Conservation (phyloP, 2,113 vertebrate genomes). For the Pygoscelis adeliae region DNA sequence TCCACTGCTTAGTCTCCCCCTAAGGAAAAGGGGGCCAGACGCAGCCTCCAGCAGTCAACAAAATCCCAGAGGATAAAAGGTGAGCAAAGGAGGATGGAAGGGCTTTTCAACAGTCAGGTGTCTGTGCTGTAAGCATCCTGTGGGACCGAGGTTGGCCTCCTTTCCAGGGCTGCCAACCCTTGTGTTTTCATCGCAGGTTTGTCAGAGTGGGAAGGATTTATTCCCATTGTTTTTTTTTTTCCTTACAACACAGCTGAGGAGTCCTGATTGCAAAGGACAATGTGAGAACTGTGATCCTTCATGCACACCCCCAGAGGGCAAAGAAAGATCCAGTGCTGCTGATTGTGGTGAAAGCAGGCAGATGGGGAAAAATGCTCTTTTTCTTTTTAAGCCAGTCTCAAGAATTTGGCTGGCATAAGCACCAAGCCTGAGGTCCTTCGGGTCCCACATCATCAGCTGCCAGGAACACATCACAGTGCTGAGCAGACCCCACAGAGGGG, state of each 20-base stretch:
- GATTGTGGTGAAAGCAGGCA: not conserved
- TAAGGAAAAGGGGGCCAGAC: not conserved
- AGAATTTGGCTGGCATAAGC: not conserved
- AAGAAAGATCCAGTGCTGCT: not conserved
- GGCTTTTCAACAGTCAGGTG: not conserved
- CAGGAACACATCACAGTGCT: not conserved
- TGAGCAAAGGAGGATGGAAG: not conserved
- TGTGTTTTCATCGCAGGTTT: not conserved
- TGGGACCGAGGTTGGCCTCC: not conserved
- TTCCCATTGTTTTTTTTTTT: not conserved
- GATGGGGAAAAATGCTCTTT: not conserved
- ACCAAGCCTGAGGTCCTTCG: accelerated
- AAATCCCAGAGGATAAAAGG: not conserved
- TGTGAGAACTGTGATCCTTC: not conserved
- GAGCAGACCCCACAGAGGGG: not conserved
- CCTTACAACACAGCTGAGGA: not conserved
- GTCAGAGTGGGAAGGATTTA: not conserved
- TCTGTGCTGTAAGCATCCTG: not conserved
- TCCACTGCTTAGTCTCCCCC: not conserved
- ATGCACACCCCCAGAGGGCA: not conserved
- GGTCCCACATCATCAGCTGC: not conserved
- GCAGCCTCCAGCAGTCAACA: not conserved
- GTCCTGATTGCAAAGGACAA: not conserved
- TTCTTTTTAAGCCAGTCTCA: not conserved
- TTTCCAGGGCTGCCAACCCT: not conserved